phyloP scores from a whole-genome alignment of 2,113 vertebrate species.

The Pedetes capensis region DNA sequence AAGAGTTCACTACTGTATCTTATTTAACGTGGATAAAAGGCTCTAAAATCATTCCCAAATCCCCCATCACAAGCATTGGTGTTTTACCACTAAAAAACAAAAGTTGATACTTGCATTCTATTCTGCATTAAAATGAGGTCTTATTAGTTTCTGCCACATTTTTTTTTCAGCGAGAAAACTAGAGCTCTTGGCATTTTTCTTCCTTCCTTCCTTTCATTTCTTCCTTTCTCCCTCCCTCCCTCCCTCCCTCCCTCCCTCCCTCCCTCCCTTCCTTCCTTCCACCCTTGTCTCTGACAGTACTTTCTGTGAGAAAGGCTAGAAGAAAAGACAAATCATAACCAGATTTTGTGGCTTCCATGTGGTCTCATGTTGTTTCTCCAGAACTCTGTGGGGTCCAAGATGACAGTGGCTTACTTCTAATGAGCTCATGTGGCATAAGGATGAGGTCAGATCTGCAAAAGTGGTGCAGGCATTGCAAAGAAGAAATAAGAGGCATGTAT shows the following conservation, averaged over 20 bases:
- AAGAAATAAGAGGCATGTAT: background rate
- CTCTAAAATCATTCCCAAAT: background rate
- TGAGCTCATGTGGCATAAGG: background rate
- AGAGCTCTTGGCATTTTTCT: background rate
- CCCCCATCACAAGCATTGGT: background rate
- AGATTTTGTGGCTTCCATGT: background rate
- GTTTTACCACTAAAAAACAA: background rate
- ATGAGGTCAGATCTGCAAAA: background rate
- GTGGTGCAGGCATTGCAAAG: background rate
- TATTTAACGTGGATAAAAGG: background rate
- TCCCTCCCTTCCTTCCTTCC: background rate
- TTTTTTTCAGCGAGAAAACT: constrained; percentile 37
- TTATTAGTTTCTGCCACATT: constrained; percentile 33
- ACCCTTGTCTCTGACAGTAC: background rate
- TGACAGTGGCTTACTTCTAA: background rate
- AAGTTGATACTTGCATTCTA: background rate
- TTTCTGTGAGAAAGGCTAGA: background rate
- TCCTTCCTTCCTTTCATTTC: background rate
- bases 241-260: background rate
- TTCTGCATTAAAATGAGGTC: constrained; percentile 24
- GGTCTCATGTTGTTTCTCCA: background rate
- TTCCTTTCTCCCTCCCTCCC: background rate
- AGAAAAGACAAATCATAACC: background rate
- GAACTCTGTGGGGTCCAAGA: background rate
- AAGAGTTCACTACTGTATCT: background rate